phyloP scores from a whole-genome alignment of 2,113 vertebrate genomes.

The Cyprinodon tularosa region DNA sequence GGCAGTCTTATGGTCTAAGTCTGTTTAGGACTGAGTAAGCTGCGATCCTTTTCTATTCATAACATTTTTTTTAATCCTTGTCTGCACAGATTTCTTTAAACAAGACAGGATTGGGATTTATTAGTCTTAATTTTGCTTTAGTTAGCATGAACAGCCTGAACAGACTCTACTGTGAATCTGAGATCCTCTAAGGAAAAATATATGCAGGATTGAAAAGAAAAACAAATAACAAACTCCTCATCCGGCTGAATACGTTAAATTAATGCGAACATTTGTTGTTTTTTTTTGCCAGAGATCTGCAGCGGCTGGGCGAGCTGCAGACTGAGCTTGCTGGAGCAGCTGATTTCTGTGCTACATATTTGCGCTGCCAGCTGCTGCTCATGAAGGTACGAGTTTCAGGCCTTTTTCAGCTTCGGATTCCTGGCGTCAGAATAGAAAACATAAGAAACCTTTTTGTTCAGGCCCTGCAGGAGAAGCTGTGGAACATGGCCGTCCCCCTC shows the following conservation, averaged over 20 bases:
- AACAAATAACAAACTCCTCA: too few relatives aligned
- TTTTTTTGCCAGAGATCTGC: constrained; percentile 84
- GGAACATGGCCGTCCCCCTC: constrained; percentile 92
- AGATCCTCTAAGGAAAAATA: too few relatives aligned
- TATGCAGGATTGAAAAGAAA: too few relatives aligned
- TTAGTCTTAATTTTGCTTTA: too few relatives aligned
- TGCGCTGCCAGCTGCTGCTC: constrained; percentile 93
- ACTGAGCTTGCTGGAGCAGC: constrained; percentile 92
- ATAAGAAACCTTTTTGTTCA: constrained; percentile 44
- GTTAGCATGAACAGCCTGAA: too few relatives aligned
- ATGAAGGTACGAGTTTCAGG: constrained; percentile 82
- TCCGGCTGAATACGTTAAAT: too few relatives aligned
- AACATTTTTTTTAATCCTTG: not conserved
- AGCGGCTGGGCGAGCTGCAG: constrained; percentile 93
- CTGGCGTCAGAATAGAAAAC: not conserved
- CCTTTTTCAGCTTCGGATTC: too few relatives aligned
- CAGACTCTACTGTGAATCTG: too few relatives aligned
- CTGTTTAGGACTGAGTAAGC: too few relatives aligned
- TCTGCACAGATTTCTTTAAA: not conserved
- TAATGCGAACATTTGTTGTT: not conserved
- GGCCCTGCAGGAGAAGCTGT: constrained; percentile 95
- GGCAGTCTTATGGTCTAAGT: not conserved
- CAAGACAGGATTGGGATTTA: too few relatives aligned
- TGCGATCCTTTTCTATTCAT: too few relatives aligned
- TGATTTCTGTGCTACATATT: constrained; percentile 94